Evolutionary conservation across 2,888 invertebrate species (phyloP), one percentile per base, ranked within the genome.

Genomic region (Campoplex nolae): DNA sequence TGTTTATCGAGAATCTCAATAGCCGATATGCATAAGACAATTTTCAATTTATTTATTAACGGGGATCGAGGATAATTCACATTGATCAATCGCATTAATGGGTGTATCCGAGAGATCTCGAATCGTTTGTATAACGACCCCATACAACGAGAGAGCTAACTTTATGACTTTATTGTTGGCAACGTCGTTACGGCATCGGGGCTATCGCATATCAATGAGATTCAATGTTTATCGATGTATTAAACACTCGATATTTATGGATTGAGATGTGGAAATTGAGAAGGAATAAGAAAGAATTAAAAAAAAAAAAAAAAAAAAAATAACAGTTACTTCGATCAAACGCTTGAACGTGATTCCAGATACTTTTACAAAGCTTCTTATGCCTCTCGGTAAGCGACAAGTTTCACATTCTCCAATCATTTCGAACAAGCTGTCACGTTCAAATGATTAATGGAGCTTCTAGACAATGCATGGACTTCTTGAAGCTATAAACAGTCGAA

Each of bases 21-120:
- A 70, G 23, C 51, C 32, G 58, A 70, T 75, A 42, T 71, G 79
- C 82, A 82, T 73, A 88, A 84, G 76, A 35, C 28, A 62, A 71
- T 71, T 62, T 62, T 62, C 71, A 80, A 80, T 80, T 48, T 58
- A 80, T 80, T 71, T 71, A 71, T 80, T 58, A 71, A 23, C 23
- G 42, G 54, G 38, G 67, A 78, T 78, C 68, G 68, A 6, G 18
- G 28, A 68, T 68, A 42, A 78, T 78, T 78, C 68, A 68, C 54
- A 54, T 54, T 42, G 68, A 78, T 76, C 48, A 48, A 76, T 76
- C 76, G 51, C 23, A 65, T 48, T 35, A 23, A 76, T 73, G 48
- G 76, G 58, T 65, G 48, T 65, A 65, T 75, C 42, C 89, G 62
- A 67, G 83, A 81, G 83, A 81, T 75, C 70, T 76, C 74, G 54